Evolutionary conservation across 2,888 invertebrate species (phyloP), one percentile per base, ranked within the genome.

Genomic region (Epirrita christyi): DNA sequence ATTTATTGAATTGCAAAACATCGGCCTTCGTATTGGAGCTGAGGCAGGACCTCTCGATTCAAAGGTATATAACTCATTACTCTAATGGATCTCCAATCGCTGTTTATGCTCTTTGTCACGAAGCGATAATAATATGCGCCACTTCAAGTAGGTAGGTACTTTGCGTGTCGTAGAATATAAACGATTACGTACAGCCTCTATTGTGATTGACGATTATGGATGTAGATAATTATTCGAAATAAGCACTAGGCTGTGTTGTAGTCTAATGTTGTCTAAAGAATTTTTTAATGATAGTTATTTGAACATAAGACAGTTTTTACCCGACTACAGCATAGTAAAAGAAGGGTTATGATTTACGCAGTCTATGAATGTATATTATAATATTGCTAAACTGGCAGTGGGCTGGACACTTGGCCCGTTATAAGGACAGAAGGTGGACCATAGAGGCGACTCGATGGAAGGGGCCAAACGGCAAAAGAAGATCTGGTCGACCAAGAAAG

Each of bases 41-140:
- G 68, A 37, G 53, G 67, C 65, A 72, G 75, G 78, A 78, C 74
- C 73, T 67, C 80, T 76, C 67, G 71, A 72, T 74, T 71, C 72
- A 69, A 73, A 74, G 70, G 78, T 80, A 73, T 85, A 86, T 88
- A 86, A 85, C 79, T 86, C 80, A 85, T 84, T 84, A 87, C 70
- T 67, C 73, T 86, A 88, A 88, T 88, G 85, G 85, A 81, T 77
- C 74, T 78, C 68, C 73, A 74, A 84, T 84, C 76, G 75, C 64
- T 67, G 68, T 64, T 78, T 79, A 75, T 77, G 69, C 72, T 71
- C 74, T 76, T 77, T 84, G 82, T 86, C 87, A 88, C 82, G 86
- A 86, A 70, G 75, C 60, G 57, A 73, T 75, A 71, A 66, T 71
- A 68, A 66, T 64, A 69, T 70, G 70, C 66, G 53, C 53, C 63